These are phyloP conservation scores for Standfussiana lucernea DNA, from an alignment of 2,888 invertebrate species.

Conservation along the genomic window DNA sequence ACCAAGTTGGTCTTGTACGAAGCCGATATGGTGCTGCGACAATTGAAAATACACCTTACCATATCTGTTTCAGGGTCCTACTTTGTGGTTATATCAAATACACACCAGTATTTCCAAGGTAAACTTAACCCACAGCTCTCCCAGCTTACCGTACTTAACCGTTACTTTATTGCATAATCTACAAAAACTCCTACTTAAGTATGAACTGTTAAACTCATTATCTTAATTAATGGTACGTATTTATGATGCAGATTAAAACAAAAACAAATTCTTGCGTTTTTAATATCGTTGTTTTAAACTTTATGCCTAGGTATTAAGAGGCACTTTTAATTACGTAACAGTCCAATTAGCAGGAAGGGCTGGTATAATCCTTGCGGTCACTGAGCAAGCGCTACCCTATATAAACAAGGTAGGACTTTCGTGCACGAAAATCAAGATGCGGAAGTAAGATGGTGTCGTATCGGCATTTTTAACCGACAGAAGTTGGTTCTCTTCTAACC, in stretches of 20 bases:
- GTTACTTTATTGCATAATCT: slow-evolving; percentile 23
- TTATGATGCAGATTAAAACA: slow-evolving; percentile 46
- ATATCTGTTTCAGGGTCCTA: background rate
- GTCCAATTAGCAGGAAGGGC: slow-evolving; percentile 63
- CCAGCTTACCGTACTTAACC: slow-evolving; percentile 36
- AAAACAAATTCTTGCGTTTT: slow-evolving; percentile 50
- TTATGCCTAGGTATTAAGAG: slow-evolving; percentile 58
- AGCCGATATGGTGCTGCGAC: background rate
- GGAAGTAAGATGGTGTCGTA: background rate
- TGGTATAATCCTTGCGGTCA: slow-evolving; percentile 64
- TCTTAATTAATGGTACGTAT: slow-evolving; percentile 30
- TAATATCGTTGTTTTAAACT: slow-evolving; percentile 55
- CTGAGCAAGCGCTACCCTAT: slow-evolving; percentile 53
- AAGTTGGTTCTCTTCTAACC: no score
- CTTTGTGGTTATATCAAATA: slow-evolving; percentile 13
- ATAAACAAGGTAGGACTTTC: slow-evolving; percentile 35
- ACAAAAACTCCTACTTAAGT: slow-evolving; percentile 26
- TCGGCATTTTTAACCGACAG: no score
- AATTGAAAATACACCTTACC: background rate
- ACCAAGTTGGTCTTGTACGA: background rate
- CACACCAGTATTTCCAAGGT: slow-evolving; percentile 2
- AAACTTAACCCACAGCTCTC: background rate
- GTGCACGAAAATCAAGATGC: background rate
- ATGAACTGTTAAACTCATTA: slow-evolving; percentile 43
- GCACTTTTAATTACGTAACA: slow-evolving; percentile 64